These are phyloP conservation scores for Drosophila koepferae DNA, from an alignment of 2,888 invertebrate genomes.

Conservation along the genomic window DNA sequence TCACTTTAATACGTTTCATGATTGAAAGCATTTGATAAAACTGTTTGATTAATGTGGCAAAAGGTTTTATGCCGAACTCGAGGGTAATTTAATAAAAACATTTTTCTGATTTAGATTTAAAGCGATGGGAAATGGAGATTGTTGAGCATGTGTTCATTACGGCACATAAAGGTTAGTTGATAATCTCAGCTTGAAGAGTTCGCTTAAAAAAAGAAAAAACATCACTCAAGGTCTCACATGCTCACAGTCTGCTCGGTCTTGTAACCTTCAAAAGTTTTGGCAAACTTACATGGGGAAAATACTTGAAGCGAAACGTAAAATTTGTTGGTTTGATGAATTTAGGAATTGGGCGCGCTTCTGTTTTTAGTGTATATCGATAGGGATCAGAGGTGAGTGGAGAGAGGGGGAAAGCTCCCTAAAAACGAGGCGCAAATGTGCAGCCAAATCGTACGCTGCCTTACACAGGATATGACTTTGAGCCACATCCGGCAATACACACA, in stretches of 20 bases:
- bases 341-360: constrained; percentile 56
- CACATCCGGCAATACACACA: constrained; percentile 61
- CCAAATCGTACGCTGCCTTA: constrained; percentile 58
- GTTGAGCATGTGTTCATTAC: constrained; percentile 8
- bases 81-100: constrained; percentile 12
- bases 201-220: too few species aligned
- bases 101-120: background rate
- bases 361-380: constrained; percentile 23
- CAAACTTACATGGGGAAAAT: background rate
- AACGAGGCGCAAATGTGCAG: constrained; percentile 63
- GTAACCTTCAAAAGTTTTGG: constrained; percentile 26
- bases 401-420: constrained; percentile 12
- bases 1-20: constrained; percentile 16
- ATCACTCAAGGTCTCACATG: background rate
- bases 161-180: background rate
- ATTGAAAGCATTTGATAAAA: constrained; percentile 47
- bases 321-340: constrained; percentile 47
- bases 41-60: constrained; percentile 37
- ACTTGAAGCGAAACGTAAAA: constrained; percentile 11
- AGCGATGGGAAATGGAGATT: background rate
- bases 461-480: constrained; percentile 77
- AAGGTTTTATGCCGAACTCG: constrained; percentile 23
- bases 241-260: background rate
- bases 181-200: background rate
- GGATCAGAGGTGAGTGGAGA: background rate